These are phyloP conservation scores for Pipra filicauda DNA, from an alignment of 2,113 vertebrate species.

Conservation along the genomic window DNA sequence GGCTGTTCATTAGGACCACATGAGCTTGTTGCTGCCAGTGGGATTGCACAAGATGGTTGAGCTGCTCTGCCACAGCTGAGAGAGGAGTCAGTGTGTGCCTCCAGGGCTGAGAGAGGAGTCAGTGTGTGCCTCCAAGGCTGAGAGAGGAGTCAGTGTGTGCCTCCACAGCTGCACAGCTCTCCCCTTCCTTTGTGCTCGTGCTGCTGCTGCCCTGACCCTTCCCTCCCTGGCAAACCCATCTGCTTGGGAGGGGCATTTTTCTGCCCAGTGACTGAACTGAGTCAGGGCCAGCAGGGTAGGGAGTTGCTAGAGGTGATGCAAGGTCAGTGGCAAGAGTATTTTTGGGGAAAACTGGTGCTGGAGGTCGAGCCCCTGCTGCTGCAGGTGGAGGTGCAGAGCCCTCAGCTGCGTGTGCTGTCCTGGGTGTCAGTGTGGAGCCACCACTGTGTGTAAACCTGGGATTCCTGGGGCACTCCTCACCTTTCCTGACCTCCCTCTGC, in stretches of 20 bases:
- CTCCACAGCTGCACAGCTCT: neutral
- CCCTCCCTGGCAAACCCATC: neutral
- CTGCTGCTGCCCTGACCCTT: neutral
- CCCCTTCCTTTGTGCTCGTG: neutral
- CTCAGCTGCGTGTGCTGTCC: neutral
- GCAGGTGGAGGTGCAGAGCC: neutral
- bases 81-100: neutral
- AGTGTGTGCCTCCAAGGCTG: too few species aligned
- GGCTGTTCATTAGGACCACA: neutral
- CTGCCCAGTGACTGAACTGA: neutral
- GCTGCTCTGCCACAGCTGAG: neutral
- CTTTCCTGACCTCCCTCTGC: neutral
- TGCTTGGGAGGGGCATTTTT: neutral
- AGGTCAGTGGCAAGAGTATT: neutral
- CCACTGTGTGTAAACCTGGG: accelerated
- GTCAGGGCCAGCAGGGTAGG: neutral
- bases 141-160: neutral
- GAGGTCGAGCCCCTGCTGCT: neutral
- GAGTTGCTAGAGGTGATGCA: neutral
- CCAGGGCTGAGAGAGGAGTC: neutral
- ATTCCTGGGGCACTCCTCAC: neutral
- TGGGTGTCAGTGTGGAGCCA: neutral
- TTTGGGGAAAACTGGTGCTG: neutral
- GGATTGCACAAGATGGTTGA: neutral
- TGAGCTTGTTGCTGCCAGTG: neutral